Base-by-base conservation (phyloP, 92 coral and sea anemone species). In the Parazoanthus atlanticus region DNA sequence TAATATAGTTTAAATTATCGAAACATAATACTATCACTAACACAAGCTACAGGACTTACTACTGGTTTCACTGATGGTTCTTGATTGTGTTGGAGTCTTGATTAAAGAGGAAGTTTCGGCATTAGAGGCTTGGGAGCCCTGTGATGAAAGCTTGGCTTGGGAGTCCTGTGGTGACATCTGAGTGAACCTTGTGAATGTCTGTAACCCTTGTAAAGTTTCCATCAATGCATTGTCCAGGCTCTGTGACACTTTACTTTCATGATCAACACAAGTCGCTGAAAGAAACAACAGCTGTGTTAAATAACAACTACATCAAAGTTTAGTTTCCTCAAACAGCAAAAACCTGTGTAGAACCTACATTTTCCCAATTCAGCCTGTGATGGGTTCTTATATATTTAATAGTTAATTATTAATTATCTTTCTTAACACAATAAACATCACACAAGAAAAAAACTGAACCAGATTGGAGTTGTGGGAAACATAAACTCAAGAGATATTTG, bases 141-240 rank as follows among this genome's bases (percentile, higher is more conserved):
- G 70, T 64, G 74, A 46, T 23, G n/a, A 71, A n/a, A 65, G 61
- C 17, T 88, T 21, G 3, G 70, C 12, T 49, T 77, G 78, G 56
- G 88, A 82, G 46, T 81, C 21, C 11, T 65, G 70, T 56, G 82
- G 82, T 23, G 70, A 43, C 31, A 80, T 67, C 16, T 89, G 79
- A 28, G 58, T 79, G 46, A 86, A 86, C 82, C 95, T 95, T 67
- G 94, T 90, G 88, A 95, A 95, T 38, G 88, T 80, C 9, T 89
- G 90, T 3, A 91, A 82, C 54, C 98, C 98, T 72, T 86, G 88
- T 69, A 95, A 91, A 23, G 96, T 94, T 74, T 91, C 79, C 86
- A 85, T 91, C 43, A 95, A 29, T 17, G 98, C 98, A 78, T 83
- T 84, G 70, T 95, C 96, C 66, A 95, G 98, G 83, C 98, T 95